A percentile compares a stretch with the other conserved stretches of the same genome.
Conservation (phyloP, 2,113 vertebrate species). For the Oxyura jamaicensis region DNA sequence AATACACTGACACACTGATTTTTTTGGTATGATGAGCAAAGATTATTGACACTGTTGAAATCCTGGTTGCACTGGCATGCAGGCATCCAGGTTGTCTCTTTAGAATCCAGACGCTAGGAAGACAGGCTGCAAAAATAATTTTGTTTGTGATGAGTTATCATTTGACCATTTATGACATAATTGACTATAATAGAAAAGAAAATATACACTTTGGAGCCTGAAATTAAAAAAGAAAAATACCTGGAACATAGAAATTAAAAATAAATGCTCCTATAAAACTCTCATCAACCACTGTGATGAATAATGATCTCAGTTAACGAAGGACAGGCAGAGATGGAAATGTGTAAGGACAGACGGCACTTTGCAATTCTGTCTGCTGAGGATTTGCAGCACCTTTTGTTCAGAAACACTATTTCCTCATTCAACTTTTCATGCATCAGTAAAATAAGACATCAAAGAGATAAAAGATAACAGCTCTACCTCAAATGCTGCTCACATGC, state of each 20-base stretch:
- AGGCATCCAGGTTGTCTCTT: slow-evolving; percentile 69
- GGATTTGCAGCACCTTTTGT: slow-evolving; percentile 31
- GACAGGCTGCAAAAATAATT: slow-evolving; percentile 73
- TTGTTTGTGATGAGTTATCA: slow-evolving; percentile 31
- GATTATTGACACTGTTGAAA: slow-evolving; percentile 79
- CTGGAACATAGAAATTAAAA: neutral
- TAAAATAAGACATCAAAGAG: slow-evolving; percentile 56
- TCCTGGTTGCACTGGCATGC: slow-evolving; percentile 73
- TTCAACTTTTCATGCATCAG: neutral
- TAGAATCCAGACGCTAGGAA: slow-evolving; percentile 67
- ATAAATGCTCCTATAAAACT: neutral
- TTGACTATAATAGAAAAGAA: slow-evolving; percentile 26
- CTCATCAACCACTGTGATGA: neutral
- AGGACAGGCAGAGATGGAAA: slow-evolving; percentile 25
- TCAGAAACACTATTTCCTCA: slow-evolving; percentile 9
- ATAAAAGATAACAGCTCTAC: slow-evolving; percentile 30
- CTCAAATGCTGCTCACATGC: slow-evolving; percentile 45
- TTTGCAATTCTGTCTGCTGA: neutral
- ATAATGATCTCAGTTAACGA: neutral
- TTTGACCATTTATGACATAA: slow-evolving; percentile 45
- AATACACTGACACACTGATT: slow-evolving; percentile 67
- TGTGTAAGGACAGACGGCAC: neutral
- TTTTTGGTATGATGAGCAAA: slow-evolving; percentile 73
- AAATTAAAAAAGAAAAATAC: neutral
- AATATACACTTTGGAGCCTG: neutral